phyloP scores from a whole-genome alignment of 2,113 vertebrate species.

The Dicaeum eximium region DNA sequence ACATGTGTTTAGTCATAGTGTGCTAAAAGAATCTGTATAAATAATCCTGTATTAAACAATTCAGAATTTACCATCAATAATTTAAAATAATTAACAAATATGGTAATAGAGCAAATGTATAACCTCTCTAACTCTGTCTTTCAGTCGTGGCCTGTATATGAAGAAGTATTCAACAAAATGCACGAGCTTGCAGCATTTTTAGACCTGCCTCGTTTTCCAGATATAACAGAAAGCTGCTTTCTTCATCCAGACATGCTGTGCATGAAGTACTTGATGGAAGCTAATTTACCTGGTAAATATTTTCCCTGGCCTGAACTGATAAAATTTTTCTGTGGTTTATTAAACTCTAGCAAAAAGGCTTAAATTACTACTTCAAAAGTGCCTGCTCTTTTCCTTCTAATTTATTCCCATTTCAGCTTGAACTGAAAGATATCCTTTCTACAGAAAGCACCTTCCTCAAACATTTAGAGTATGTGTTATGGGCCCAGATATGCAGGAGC shows the following conservation, averaged over 20 bases:
- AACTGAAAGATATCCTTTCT: background rate
- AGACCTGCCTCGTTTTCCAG: constrained; percentile 84
- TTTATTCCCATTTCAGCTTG: background rate
- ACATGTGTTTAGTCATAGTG: background rate
- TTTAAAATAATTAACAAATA: background rate
- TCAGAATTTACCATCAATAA: background rate
- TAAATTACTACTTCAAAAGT: background rate
- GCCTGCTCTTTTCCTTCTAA: background rate
- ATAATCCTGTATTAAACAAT: background rate
- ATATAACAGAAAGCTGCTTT: constrained; percentile 77
- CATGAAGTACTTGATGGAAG: constrained; percentile 85
- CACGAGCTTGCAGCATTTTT: constrained; percentile 72
- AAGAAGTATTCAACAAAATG: constrained; percentile 71
- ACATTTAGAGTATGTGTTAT: background rate
- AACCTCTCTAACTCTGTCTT: constrained; percentile 28
- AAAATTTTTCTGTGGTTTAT: constrained; percentile 8
- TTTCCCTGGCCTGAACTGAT: background rate
- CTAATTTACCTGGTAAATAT: constrained; percentile 88
- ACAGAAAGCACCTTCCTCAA: background rate
- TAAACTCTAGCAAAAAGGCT: background rate
- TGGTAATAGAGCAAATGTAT: background rate
- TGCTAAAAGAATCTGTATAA: background rate
- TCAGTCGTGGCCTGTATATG: constrained; percentile 81
- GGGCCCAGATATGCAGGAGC: background rate
- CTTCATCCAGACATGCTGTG: constrained; percentile 86